A percentile compares a stretch with the other conserved stretches of the same genome.
These are phyloP conservation scores for Acromyrmex heyeri DNA, from an alignment of 1,140 invertebrate genomes.

Conservation along the genomic window DNA sequence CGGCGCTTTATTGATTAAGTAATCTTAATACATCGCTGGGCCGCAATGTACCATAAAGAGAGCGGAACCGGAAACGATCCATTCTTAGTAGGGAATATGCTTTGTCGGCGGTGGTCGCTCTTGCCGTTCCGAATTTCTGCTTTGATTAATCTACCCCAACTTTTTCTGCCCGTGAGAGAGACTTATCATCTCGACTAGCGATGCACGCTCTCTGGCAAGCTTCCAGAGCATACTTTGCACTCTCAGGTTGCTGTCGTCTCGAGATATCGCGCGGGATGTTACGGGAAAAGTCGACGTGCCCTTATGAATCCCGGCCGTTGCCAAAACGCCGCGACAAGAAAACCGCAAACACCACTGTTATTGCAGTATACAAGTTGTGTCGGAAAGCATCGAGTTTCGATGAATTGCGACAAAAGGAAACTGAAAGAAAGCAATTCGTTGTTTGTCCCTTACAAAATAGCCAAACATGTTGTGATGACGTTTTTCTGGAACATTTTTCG, in stretches of 20 bases:
- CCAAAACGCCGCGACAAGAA: slow-evolving; percentile 44
- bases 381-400: slow-evolving; percentile 59
- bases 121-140: slow-evolving; percentile 87
- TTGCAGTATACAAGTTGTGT: slow-evolving; percentile 31
- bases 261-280: slow-evolving; percentile 30
- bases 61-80: slow-evolving; percentile 87
- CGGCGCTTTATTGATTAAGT: slow-evolving; percentile 86
- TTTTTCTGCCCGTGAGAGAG: slow-evolving; percentile 76
- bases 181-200: slow-evolving; percentile 70
- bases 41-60: slow-evolving; percentile 87
- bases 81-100: slow-evolving; percentile 87
- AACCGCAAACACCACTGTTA: slow-evolving; percentile 27
- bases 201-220: slow-evolving; percentile 67
- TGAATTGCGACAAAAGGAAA: slow-evolving; percentile 61
- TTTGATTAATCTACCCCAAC: slow-evolving; percentile 86
- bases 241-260: slow-evolving; percentile 47
- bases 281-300: neutral
- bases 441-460: slow-evolving; percentile 71
- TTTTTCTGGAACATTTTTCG: slow-evolving; percentile 34
- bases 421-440: slow-evolving; percentile 71
- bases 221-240: slow-evolving; percentile 67
- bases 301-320: slow-evolving; percentile 47
- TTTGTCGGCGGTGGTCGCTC: slow-evolving; percentile 87
- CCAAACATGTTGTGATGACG: slow-evolving; percentile 68
- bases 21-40: slow-evolving; percentile 87